Evolutionary conservation across 2,113 vertebrate genomes (phyloP).

Genomic region (Taurulus bubalis): DNA sequence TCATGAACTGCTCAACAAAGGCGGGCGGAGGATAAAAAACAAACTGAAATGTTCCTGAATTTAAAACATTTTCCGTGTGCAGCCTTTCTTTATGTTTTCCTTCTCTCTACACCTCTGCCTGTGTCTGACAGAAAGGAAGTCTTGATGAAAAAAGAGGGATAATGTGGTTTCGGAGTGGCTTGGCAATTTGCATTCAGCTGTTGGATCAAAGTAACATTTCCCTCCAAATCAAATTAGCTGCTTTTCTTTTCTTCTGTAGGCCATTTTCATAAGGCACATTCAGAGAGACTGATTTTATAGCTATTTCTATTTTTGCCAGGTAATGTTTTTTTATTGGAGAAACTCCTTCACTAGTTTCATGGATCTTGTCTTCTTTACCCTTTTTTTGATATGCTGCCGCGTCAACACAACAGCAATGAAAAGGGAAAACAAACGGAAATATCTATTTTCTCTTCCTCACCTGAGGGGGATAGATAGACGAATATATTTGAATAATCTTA

Average conservation of each 20-base stretch:
- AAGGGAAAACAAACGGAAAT: conserved; percentile 71
- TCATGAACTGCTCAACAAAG: conserved; percentile 37
- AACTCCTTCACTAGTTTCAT: conserved; percentile 55
- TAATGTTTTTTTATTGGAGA: conserved; percentile 53
- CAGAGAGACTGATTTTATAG: conserved; percentile 67
- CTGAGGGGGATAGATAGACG: conserved; percentile 54
- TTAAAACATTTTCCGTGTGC: conserved; percentile 26
- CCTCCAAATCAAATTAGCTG: conserved; percentile 72
- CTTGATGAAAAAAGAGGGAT: conserved; percentile 23
- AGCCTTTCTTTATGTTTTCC: conserved; percentile 16
- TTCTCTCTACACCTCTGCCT: not conserved
- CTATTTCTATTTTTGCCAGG: conserved; percentile 63
- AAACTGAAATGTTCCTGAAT: conserved; percentile 21
- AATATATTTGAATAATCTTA: conserved; percentile 74
- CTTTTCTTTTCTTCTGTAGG: conserved; percentile 30
- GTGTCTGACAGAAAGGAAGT: conserved; percentile 45
- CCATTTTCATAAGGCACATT: conserved; percentile 38
- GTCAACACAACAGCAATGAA: conserved; percentile 58
- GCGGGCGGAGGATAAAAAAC: conserved; percentile 27
- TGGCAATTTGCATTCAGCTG: conserved; percentile 73
- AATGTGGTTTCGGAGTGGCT: conserved; percentile 45
- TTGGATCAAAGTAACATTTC: conserved; percentile 76
- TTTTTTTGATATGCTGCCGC: conserved; percentile 63
- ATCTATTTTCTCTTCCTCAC: conserved; percentile 68
- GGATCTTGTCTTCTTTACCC: conserved; percentile 39